A percentile compares a stretch with the other conserved stretches of the same genome.
Evolutionary conservation across 30 jellyfish, hydroid and myxozoan genomes (phyloP).

Genomic region (Phacellophora camtschatica): DNA sequence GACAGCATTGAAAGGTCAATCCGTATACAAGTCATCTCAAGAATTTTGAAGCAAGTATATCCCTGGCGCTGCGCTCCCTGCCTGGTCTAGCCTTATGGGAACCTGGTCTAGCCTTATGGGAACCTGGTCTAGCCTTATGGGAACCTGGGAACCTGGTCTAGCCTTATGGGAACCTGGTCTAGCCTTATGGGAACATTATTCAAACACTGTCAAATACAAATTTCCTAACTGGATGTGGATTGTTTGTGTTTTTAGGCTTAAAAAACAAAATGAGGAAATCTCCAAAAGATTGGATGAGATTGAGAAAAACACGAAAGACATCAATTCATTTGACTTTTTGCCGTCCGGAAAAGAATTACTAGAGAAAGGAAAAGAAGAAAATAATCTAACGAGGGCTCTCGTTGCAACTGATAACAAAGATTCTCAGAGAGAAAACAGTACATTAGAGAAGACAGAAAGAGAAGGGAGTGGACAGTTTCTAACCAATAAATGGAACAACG

Average conservation of each 20-base stretch:
- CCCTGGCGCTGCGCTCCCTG: too few species aligned
- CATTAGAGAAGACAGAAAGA: neutral
- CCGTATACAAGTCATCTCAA: too few species aligned
- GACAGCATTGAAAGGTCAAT: too few species aligned
- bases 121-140: too few species aligned
- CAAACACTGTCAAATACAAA: too few species aligned
- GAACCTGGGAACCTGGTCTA: too few species aligned
- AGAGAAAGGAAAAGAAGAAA: neutral
- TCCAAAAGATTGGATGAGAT: neutral
- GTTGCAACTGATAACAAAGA: neutral
- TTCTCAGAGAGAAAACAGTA: neutral
- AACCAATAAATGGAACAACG: conserved; percentile 53
- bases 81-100: too few species aligned
- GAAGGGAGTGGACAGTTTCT: neutral
- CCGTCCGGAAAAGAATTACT: conserved; percentile 38
- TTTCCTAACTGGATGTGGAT: too few species aligned
- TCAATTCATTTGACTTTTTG: neutral
- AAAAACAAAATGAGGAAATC: conserved; percentile 1
- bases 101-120: too few species aligned
- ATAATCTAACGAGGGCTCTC: neutral
- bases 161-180: too few species aligned
- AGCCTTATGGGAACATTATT: too few species aligned
- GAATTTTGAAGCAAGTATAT: too few species aligned
- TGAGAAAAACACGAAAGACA: neutral
- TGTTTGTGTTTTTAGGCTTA: neutral